Evolutionary conservation across 2,113 vertebrate species (phyloP).

Genomic region (Polypterus bichir): DNA sequence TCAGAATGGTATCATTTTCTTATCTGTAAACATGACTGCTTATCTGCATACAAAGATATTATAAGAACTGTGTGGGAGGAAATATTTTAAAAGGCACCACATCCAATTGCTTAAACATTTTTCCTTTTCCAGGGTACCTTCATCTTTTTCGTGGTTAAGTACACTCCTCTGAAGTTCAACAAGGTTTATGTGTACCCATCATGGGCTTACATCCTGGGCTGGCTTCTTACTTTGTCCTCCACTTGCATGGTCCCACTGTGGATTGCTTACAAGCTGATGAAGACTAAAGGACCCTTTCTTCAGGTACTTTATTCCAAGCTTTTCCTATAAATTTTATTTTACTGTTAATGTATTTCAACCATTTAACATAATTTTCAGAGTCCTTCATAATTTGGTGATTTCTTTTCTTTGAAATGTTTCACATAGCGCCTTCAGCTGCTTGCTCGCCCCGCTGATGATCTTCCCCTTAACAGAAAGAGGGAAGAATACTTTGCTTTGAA

Average conservation of each 20-base stretch:
- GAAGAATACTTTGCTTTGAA: constrained; percentile 17
- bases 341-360: not conserved
- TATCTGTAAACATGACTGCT: too few relatives aligned
- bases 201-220: constrained; percentile 42
- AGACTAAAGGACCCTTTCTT: constrained; percentile 32
- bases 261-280: constrained; percentile 36
- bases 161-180: constrained; percentile 43
- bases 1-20: too few relatives aligned
- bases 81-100: too few relatives aligned
- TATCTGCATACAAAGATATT: too few relatives aligned
- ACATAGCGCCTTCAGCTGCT: constrained; percentile 39
- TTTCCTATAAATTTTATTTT: not conserved
- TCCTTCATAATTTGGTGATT: not conserved
- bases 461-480: constrained; percentile 26
- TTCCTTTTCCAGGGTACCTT: constrained; percentile 33
- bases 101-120: not conserved
- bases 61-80: too few relatives aligned
- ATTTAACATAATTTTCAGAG: not conserved
- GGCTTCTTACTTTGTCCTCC: constrained; percentile 42
- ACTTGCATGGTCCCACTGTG: constrained; percentile 32
- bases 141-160: constrained; percentile 36
- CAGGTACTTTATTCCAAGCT: constrained; percentile 34
- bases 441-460: constrained; percentile 41
- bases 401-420: constrained; percentile 2
- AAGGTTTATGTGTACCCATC: constrained; percentile 41